Base-by-base conservation (phyloP, 2,888 invertebrate genomes). In the Acanthacorydalis orientalis region DNA sequence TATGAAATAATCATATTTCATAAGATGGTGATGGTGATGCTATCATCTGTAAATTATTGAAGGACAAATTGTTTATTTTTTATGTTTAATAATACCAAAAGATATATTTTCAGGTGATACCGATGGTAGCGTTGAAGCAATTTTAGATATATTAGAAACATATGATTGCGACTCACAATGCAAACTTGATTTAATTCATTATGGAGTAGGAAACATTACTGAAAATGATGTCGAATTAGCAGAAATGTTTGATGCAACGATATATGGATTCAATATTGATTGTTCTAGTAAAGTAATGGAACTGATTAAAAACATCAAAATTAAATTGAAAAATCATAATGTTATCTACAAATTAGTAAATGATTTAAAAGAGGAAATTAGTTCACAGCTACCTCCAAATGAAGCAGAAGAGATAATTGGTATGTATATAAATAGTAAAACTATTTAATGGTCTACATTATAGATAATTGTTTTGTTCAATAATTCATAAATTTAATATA, bases 81-180 rank as follows among this genome's bases (percentile, higher is more conserved):
- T n/a, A n/a, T n/a, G n/a, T 23, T 23, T 23, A 23, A 23, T 23
- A 23, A 2, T 23, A 23, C 6, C 23, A 23, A 23, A 23, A 6
- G 2, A 6, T 23, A 23, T 12, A 38, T 38, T 51, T 50, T 16
- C 64, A 80, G 87, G 87, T 16, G 98, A 98, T 68, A 96, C 97
- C 2, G 86, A 90, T 64, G 98, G 98, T 0, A 92, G 93, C 0
- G 80, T 96, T 40, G 97, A 98, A 64, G 96, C 97, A 0, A 85
- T 98, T 52, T 64, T 95, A 51, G 88, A 96, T 62, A 83, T 90
- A 9, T 62, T 98, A 47, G 86, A 85, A 53, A 86, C 90, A 0
- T 98, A 96, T 59, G 73, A 83, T 54, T 75, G 73, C n/a, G 70
- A 76, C 46, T 70, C 77, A 2, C 65, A 64, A 7, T 95, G 93